Conservation (phyloP, 2,888 invertebrate species). For the Ophion slaviceki region DNA sequence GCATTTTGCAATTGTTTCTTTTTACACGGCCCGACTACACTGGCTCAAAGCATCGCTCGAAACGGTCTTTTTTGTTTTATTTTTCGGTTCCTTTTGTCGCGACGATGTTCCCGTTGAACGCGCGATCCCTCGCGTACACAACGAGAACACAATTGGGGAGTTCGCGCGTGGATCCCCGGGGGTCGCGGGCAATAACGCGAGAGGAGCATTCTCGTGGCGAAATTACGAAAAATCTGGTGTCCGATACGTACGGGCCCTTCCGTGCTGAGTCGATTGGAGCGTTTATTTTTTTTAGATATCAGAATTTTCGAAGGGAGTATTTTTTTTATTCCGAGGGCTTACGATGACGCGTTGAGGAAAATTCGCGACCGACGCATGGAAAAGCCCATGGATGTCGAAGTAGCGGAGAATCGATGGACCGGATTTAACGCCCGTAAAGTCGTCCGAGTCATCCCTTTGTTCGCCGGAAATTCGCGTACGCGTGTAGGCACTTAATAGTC, state of each 20-base stretch:
- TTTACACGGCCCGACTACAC: conserved; percentile 3
- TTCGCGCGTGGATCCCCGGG: conserved; percentile 36
- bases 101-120: conserved; percentile 19
- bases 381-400: background rate
- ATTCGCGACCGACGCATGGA: background rate
- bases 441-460: background rate
- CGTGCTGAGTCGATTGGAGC: background rate
- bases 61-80: conserved; percentile 32
- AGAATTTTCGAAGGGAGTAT: no score
- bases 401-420: no score
- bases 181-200: conserved; percentile 21
- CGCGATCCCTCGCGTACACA: conserved; percentile 40
- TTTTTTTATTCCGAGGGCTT: no score
- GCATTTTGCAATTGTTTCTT: background rate
- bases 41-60: conserved; percentile 9
- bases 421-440: background rate
- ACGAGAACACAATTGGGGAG: conserved; percentile 42
- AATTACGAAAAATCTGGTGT: conserved; percentile 38
- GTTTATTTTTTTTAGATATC: no score
- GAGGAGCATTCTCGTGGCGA: conserved; percentile 41
- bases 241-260: conserved; percentile 3
- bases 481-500: background rate
- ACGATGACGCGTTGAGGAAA: no score
- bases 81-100: background rate
- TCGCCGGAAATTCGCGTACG: background rate